Evolutionary conservation across 2,888 invertebrate genomes (phyloP).

Genomic region (Apamea sordens): DNA sequence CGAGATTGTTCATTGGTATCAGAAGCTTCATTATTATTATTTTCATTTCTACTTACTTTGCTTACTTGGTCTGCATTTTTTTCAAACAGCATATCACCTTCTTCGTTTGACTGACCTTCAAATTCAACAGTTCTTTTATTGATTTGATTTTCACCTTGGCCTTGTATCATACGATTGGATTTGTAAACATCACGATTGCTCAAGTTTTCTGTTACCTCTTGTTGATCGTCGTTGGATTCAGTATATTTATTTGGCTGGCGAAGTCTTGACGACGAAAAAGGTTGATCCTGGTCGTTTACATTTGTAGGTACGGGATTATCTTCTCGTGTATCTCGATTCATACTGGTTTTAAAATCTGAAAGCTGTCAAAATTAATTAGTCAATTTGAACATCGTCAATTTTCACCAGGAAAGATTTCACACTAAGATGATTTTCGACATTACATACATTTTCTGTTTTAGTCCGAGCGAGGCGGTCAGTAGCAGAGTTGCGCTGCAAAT

Average conservation of each 20-base stretch:
- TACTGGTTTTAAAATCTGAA: constrained; percentile 69
- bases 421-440: neutral
- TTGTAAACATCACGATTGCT: constrained; percentile 66
- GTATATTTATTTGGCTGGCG: constrained; percentile 66
- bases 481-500: constrained; percentile 62
- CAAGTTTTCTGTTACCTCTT: constrained; percentile 67
- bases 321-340: constrained; percentile 66
- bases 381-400: constrained; percentile 23
- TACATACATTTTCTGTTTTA: constrained; percentile 63
- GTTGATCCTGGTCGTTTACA: constrained; percentile 56
- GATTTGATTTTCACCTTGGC: constrained; percentile 59
- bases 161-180: constrained; percentile 62
- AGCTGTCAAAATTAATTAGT: constrained; percentile 64
- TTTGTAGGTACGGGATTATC: constrained; percentile 60
- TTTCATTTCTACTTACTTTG: constrained; percentile 69
- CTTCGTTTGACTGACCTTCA: constrained; percentile 67
- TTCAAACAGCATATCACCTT: constrained; percentile 74
- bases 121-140: constrained; percentile 69
- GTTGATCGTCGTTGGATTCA: constrained; percentile 69
- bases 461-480: constrained; percentile 57
- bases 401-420: constrained; percentile 4
- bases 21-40: constrained; percentile 69
- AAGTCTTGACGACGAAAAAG: constrained; percentile 54
- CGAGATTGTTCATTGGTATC: constrained; percentile 69
- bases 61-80: constrained; percentile 68